These are phyloP conservation scores for Poeciliopsis prolifica DNA, from an alignment of 2,113 vertebrate species.

Conservation along the genomic window DNA sequence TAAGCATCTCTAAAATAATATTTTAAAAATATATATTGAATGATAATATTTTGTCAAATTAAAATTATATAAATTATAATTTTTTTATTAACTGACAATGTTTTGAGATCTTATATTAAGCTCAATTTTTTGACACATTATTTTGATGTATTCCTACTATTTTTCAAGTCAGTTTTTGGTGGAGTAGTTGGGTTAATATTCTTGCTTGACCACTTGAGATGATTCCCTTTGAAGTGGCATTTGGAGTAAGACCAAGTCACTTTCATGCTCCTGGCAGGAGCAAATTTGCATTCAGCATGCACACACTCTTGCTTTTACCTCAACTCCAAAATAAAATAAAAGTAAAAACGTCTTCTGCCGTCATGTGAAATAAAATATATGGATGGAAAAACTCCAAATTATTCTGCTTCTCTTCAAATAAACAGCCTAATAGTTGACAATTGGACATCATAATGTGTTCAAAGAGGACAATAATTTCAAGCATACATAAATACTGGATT, in stretches of 20 bases:
- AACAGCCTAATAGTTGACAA: background rate
- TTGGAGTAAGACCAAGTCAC: constrained; percentile 40
- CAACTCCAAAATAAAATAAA: constrained; percentile 10
- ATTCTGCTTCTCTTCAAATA: background rate
- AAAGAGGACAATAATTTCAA: background rate
- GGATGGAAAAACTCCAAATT: background rate
- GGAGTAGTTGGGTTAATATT: background rate
- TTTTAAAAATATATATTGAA: too few species aligned
- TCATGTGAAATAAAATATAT: background rate
- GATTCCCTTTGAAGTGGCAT: constrained; percentile 49
- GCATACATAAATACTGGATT: background rate
- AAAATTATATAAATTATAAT: too few species aligned
- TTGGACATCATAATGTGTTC: background rate
- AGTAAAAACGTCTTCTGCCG: too few species aligned
- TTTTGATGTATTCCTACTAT: background rate
- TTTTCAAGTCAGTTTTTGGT: background rate
- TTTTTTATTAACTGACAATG: background rate
- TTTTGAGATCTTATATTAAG: background rate
- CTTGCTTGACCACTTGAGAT: constrained; percentile 23
- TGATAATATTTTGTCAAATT: too few species aligned
- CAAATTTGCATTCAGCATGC: constrained; percentile 50
- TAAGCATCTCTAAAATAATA: too few species aligned
- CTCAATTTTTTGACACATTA: background rate
- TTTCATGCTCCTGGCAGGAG: constrained; percentile 41
- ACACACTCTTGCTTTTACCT: constrained; percentile 32